Percentiles rank a stretch among this genome's conserved stretches.
Evolutionary conservation across 64 coral and sea anemone genomes (phyloP).

Genomic region (Orbicella faveolata): DNA sequence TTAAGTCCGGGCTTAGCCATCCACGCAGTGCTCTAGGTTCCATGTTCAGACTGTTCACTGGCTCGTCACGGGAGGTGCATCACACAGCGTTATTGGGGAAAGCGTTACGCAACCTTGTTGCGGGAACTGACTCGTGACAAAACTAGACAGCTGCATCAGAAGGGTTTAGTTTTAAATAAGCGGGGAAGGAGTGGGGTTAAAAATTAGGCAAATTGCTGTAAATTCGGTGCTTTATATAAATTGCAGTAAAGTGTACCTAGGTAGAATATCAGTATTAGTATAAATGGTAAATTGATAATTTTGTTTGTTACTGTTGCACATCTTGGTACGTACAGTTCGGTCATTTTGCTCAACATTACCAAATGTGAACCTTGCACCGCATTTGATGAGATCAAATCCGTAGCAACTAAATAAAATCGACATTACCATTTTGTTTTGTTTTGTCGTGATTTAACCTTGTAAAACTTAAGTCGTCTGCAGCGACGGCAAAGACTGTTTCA

Average conservation of each 20-base stretch:
- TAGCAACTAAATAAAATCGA: no score
- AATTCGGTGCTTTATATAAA: conserved; percentile 1
- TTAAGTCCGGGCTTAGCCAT: no score
- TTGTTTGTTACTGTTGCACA: neutral
- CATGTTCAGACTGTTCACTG: no score
- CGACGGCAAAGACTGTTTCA: no score
- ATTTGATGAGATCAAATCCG: no score
- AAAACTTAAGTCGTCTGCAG: no score
- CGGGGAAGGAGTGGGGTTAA: neutral
- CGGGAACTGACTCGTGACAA: neutral
- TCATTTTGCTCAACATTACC: neutral
- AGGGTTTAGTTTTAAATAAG: neutral
- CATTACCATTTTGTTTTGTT: no score
- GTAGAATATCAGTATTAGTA: neutral
- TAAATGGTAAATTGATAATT: neutral
- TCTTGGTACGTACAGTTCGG: neutral
- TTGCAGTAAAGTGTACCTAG: neutral
- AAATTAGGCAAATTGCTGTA: neutral
- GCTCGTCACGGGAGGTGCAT: no score
- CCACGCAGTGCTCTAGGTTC: no score
- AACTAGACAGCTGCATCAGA: neutral
- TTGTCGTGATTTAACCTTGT: no score
- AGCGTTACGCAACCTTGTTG: neutral
- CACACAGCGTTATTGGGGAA: no score
- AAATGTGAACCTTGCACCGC: neutral